These are phyloP conservation scores for Plutomurus gul DNA, from an alignment of 1,140 invertebrate genomes.

Conservation along the genomic window DNA sequence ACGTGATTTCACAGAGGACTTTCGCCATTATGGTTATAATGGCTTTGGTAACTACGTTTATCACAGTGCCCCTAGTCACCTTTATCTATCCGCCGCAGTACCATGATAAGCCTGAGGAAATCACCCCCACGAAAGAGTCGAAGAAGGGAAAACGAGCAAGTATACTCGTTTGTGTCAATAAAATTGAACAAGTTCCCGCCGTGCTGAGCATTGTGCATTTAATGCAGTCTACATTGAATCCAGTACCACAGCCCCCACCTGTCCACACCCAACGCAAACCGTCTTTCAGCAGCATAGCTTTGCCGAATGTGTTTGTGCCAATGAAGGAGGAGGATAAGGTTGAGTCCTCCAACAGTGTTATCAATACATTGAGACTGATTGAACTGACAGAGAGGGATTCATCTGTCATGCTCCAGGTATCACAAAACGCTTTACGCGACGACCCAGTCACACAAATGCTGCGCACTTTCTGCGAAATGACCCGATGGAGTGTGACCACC, in stretches of 20 bases:
- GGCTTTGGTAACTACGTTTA: slow-evolving; percentile 45
- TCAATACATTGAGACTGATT: slow-evolving; percentile 39
- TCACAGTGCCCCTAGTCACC: slow-evolving; percentile 36
- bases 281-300: too few species aligned
- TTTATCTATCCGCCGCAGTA: slow-evolving; percentile 36
- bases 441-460: slow-evolving; percentile 46
- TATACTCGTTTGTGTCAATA: slow-evolving; percentile 37
- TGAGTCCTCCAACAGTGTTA: background rate
- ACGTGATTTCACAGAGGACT: slow-evolving; percentile 36
- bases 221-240: background rate
- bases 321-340: background rate
- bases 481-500: background rate
- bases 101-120: background rate
- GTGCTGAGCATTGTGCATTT: slow-evolving; percentile 38
- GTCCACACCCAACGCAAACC: background rate
- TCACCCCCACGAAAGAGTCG: background rate
- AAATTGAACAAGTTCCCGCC: slow-evolving; percentile 43
- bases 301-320: background rate
- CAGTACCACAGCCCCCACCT: background rate
- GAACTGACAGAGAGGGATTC: slow-evolving; percentile 45
- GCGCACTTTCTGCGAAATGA: slow-evolving; percentile 30
- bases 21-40: slow-evolving; percentile 52
- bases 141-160: background rate
- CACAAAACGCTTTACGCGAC: slow-evolving; percentile 17
- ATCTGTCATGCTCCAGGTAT: slow-evolving; percentile 37